phyloP scores from a whole-genome alignment of 2,113 vertebrate genomes.

The Protobothrops flavoviridis region DNA sequence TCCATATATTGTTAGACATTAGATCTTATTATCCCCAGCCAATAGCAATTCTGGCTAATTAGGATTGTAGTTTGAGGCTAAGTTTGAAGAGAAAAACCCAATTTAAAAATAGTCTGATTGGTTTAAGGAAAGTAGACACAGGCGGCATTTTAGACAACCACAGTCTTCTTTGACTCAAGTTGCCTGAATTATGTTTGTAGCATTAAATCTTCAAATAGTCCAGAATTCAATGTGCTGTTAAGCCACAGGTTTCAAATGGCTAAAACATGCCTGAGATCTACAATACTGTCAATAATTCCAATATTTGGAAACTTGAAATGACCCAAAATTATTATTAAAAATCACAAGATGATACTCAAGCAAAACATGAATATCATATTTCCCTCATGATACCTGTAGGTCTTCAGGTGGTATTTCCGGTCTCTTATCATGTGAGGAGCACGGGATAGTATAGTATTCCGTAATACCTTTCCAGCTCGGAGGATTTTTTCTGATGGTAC shows the following conservation, averaged over 20 bases:
- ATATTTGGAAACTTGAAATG: constrained; percentile 33
- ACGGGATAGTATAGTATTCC: constrained; percentile 85
- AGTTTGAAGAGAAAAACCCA: background rate
- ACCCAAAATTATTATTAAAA: constrained; percentile 36
- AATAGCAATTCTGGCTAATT: background rate
- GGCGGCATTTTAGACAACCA: background rate
- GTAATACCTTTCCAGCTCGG: constrained; percentile 86
- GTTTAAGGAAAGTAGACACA: background rate
- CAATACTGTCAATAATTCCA: constrained; percentile 40
- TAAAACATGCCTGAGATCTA: background rate
- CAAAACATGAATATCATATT: background rate
- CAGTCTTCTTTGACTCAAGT: background rate
- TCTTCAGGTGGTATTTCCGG: constrained; percentile 96
- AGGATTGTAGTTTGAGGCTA: background rate
- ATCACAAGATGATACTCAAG: constrained; percentile 10
- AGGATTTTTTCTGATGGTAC: constrained; percentile 95
- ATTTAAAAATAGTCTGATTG: background rate
- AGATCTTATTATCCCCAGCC: background rate
- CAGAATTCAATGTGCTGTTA: background rate
- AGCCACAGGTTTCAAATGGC: background rate
- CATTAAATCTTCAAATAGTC: background rate
- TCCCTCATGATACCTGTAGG: constrained; percentile 80
- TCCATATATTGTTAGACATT: no score
- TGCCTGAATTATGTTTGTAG: background rate
- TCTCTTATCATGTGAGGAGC: constrained; percentile 98